phyloP scores from a whole-genome alignment of 2,113 vertebrate species.

The Sus scrofa region DNA sequence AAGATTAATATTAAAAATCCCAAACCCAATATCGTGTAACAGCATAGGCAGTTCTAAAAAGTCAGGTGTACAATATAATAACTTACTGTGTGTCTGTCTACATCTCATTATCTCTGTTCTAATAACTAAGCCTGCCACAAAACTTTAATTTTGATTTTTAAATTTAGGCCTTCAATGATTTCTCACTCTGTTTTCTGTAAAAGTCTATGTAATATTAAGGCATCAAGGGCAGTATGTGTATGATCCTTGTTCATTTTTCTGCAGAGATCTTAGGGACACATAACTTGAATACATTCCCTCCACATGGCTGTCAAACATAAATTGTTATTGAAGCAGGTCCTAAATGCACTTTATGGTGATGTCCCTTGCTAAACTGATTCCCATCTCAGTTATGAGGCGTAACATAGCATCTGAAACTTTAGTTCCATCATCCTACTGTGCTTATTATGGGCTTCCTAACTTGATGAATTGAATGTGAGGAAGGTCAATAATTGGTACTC shows the following conservation, averaged over 20 bases:
- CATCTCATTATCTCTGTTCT: not conserved
- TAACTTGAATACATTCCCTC: not conserved
- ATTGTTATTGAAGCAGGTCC: not conserved
- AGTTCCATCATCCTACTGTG: not conserved
- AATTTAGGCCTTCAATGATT: not conserved
- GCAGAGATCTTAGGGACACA: not conserved
- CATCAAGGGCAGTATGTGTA: not conserved
- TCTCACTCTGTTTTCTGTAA: not conserved
- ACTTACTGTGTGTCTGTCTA: not conserved
- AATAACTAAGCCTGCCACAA: not conserved
- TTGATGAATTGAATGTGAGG: not conserved
- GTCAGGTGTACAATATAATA: not conserved
- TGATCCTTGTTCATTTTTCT: not conserved
- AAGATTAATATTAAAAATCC: not conserved
- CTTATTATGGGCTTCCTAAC: not conserved
- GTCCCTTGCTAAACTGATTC: not conserved
- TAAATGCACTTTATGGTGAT: not conserved
- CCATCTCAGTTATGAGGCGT: not conserved
- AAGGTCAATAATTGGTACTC: not conserved
- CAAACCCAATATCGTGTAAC: not conserved
- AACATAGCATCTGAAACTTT: not conserved
- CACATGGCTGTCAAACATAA: not conserved
- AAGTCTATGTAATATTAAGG: not conserved
- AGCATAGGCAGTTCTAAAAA: not conserved
- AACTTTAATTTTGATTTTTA: not conserved